Evolutionary conservation across 2,797 vertebrate genomes (phyloP).

Genomic region (Eupleurogrammus muticus): DNA sequence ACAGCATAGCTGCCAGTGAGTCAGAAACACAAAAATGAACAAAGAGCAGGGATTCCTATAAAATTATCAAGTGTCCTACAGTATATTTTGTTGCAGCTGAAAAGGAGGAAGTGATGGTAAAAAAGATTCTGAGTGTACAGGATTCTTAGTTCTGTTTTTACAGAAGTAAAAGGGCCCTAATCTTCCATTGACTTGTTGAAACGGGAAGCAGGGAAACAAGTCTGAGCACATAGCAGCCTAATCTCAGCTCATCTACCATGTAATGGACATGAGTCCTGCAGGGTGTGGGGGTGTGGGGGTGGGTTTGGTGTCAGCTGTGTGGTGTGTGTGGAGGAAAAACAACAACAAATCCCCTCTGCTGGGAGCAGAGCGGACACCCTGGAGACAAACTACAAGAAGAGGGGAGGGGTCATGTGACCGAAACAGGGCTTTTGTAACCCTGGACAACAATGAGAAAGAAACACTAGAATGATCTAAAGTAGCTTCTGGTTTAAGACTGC

Average conservation of each 20-base stretch:
- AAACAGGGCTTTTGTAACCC: slow-evolving; percentile 37
- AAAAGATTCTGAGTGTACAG: not conserved
- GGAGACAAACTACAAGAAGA: slow-evolving; percentile 39
- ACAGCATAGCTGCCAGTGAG: not conserved
- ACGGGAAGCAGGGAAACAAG: slow-evolving; percentile 61
- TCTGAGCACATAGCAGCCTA: slow-evolving; percentile 57
- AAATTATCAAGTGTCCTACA: not conserved
- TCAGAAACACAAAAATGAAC: not conserved
- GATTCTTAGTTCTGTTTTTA: slow-evolving; percentile 43
- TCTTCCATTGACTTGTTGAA: slow-evolving; percentile 1
- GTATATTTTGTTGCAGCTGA: slow-evolving; percentile 29
- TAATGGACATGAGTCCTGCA: not conserved
- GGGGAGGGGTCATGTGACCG: slow-evolving; percentile 23
- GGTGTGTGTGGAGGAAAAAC: not conserved
- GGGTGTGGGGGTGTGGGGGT: slow-evolving; percentile 10
- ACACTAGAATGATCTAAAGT: not conserved
- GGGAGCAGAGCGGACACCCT: slow-evolving; percentile 36
- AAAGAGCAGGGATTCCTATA: slow-evolving; percentile 2
- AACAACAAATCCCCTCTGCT: slow-evolving; percentile 9
- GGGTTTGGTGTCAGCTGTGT: slow-evolving; percentile 25
- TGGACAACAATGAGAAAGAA: slow-evolving; percentile 27
- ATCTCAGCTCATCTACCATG: slow-evolving; percentile 21
- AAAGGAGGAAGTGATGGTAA: slow-evolving; percentile 37
- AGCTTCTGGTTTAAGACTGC: not conserved
- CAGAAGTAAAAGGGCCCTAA: slow-evolving; percentile 47